Evolutionary conservation across 2,797 vertebrate genomes (phyloP).

Genomic region (Gadopsis marmoratus): DNA sequence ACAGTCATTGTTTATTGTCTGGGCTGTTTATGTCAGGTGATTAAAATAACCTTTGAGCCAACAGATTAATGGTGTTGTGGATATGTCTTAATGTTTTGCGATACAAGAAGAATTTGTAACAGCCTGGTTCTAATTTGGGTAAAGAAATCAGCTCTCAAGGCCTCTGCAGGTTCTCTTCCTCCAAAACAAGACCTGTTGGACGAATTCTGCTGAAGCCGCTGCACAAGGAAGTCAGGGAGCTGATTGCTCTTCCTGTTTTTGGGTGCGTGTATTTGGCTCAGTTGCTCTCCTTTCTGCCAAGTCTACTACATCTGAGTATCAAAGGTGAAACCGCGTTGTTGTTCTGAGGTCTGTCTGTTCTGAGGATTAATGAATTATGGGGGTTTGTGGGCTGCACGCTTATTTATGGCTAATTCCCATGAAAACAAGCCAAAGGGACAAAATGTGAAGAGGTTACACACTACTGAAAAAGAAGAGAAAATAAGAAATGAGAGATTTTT

Average conservation of each 20-base stretch:
- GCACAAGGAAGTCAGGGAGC: slow-evolving; percentile 73
- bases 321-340: slow-evolving; percentile 62
- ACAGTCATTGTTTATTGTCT: slow-evolving; percentile 5
- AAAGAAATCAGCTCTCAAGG: neutral
- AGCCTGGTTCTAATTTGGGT: slow-evolving; percentile 10
- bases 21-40: slow-evolving; percentile 15
- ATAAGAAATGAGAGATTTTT: slow-evolving; percentile 7
- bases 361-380: slow-evolving; percentile 52
- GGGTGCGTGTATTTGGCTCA: slow-evolving; percentile 52
- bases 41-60: slow-evolving; percentile 6
- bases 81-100: neutral
- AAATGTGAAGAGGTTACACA: slow-evolving; percentile 11
- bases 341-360: slow-evolving; percentile 18
- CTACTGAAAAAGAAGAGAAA: neutral
- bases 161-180: slow-evolving; percentile 24
- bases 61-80: neutral
- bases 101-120: neutral
- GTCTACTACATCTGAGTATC: slow-evolving; percentile 57
- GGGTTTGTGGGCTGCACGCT: slow-evolving; percentile 1
- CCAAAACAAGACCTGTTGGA: neutral
- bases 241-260: slow-evolving; percentile 85
- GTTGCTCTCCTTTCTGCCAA: slow-evolving; percentile 52
- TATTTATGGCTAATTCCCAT: slow-evolving; percentile 37
- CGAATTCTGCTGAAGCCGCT: slow-evolving; percentile 11
- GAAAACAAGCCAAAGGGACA: slow-evolving; percentile 27